Evolutionary conservation across 2,113 vertebrate species (phyloP).

Genomic region (Ophthalmolycus amberensis): DNA sequence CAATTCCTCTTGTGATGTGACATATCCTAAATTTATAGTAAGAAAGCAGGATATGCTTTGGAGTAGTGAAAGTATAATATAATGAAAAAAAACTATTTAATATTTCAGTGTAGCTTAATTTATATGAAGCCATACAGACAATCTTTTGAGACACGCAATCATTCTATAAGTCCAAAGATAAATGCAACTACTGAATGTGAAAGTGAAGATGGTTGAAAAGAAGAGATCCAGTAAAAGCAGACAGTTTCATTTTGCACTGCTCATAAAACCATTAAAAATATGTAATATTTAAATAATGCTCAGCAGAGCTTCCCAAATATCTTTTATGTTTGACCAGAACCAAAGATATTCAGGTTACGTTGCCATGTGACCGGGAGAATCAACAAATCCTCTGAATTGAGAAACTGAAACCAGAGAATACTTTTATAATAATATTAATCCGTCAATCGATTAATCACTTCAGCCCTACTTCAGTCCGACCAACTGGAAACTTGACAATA

Average conservation of each 20-base stretch:
- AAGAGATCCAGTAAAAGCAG: not conserved
- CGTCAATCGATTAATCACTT: not conserved
- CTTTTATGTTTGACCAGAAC: constrained; percentile 9
- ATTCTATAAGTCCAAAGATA: constrained; percentile 62
- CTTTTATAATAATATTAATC: not conserved
- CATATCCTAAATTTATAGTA: constrained; percentile 17
- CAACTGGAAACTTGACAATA: not conserved
- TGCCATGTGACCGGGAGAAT: not conserved
- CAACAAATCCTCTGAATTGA: not conserved
- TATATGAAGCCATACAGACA: constrained; percentile 74
- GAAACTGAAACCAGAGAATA: constrained; percentile 17
- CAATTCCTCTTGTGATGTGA: constrained; percentile 40
- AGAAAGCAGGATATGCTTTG: constrained; percentile 19
- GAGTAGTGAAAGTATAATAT: constrained; percentile 33
- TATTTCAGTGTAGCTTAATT: constrained; percentile 44
- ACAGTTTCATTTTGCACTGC: constrained; percentile 30
- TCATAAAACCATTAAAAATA: not conserved
- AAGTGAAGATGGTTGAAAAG: constrained; percentile 18
- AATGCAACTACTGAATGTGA: constrained; percentile 73
- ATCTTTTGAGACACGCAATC: constrained; percentile 61
- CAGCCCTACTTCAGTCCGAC: not conserved
- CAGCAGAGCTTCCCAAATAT: not conserved
- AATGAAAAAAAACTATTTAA: constrained; percentile 50
- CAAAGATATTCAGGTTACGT: constrained; percentile 15
- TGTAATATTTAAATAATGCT: not conserved